A percentile compares a stretch with the other conserved stretches of the same genome.
Conservation (phyloP, 2,888 invertebrate species). For the Agrotis clavis region DNA sequence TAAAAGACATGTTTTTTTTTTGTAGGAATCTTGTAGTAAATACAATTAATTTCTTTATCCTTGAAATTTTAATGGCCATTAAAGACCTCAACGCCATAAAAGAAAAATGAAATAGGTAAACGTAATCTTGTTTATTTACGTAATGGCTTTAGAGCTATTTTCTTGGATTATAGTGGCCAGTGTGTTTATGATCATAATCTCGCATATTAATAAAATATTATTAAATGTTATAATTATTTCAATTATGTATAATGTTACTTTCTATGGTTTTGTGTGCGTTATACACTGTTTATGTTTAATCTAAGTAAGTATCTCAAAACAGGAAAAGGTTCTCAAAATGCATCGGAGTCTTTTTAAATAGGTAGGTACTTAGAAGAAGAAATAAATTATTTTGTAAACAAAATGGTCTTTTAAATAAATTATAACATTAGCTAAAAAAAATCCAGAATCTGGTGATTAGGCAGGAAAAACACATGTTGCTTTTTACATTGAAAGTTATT, state of each 20-base stretch:
- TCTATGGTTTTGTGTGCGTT: not conserved
- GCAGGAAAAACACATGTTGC: too few species aligned
- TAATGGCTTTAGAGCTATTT: slow-evolving; percentile 17
- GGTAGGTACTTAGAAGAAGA: too few species aligned
- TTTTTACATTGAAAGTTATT: too few species aligned
- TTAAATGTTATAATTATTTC: not conserved
- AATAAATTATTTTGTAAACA: too few species aligned
- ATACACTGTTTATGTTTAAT: not conserved
- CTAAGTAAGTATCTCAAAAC: not conserved
- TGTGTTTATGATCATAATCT: slow-evolving; percentile 23
- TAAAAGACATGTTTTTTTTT: too few species aligned
- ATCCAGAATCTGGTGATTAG: too few species aligned
- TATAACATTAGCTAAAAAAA: not conserved
- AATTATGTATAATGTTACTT: not conserved
- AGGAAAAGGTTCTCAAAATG: not conserved
- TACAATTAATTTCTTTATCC: not conserved
- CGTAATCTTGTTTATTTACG: slow-evolving; percentile 3
- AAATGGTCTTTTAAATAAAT: too few species aligned
- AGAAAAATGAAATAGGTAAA: slow-evolving; percentile 7
- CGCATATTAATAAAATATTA: not conserved
- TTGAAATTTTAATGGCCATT: not conserved
- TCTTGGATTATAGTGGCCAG: slow-evolving; percentile 16
- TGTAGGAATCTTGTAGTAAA: too few species aligned
- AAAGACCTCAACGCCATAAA: not conserved
- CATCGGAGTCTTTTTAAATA: too few species aligned